Base-by-base conservation (phyloP, 2,888 invertebrate species). In the Cryptus viduatorius region DNA sequence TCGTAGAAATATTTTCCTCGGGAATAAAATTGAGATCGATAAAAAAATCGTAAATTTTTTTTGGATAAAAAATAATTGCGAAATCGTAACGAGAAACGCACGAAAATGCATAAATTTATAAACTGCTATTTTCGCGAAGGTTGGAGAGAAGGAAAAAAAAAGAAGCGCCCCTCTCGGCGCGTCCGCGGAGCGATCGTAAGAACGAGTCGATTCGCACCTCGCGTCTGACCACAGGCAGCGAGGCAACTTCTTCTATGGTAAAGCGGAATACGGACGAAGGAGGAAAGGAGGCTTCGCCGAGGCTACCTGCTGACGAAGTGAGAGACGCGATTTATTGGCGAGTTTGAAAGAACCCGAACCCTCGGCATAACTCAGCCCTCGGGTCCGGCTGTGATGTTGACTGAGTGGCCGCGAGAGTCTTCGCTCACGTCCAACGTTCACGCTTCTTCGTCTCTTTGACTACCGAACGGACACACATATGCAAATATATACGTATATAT, bases 121-220 rank as follows among this genome's bases (percentile, higher is more conserved):
- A 24, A 24, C 12, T n/a, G 53, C 14, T 44, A 19, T 44, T 75
- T 16, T 50, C 12, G 48, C 46, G 46, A 29, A 3, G 7, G 16
- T 86, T 79, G 64, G 61, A 75, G 69, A 81, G 72, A 73, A 84
- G 79, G 67, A 77, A 86, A 82, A 82, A 73, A 82, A 87, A 87
- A 56, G 56, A 88, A 88, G 86, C 69, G 19, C 24, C 61, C 44
- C 48, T 19, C 37, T 19, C 12, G 56, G 71, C 46, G 65, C 53
- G 77, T 72, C 84, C 87, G 90, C 83, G 90, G 89, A 91, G 89
- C 92, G 92, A 93, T 92, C 89, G 91, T 90, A 90, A 91, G 90
- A 92, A 91, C 89, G 91, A 90, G 90, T 88, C 90, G 91, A 91
- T 92, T 92, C 92, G 90, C 92, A 92, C 91, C 92, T 91, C 86